phyloP scores from a whole-genome alignment of 2,888 invertebrate species.

The Allygus modestus region DNA sequence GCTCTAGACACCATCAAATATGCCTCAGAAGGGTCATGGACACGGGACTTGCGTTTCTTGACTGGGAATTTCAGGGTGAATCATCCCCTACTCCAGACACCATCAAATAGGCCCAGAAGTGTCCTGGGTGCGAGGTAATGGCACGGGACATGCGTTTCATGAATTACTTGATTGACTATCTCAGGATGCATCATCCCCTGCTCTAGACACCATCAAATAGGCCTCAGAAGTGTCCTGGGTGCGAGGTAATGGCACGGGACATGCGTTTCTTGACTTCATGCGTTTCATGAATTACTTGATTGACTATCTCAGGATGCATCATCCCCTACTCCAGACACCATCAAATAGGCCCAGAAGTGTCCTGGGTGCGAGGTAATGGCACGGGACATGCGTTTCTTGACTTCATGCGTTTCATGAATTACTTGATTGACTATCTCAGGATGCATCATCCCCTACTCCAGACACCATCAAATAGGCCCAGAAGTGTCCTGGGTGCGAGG shows the following conservation, averaged over 20 bases:
- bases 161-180: background rate
- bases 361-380: background rate
- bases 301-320: background rate
- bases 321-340: too few relatives aligned
- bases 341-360: too few relatives aligned
- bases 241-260: background rate
- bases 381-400: constrained; percentile 1
- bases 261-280: background rate
- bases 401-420: too few relatives aligned
- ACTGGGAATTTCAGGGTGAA: background rate
- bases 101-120: too few relatives aligned
- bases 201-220: too few relatives aligned
- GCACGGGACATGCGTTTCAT: background rate
- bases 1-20: too few relatives aligned
- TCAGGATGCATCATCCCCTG: background rate
- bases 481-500: too few relatives aligned
- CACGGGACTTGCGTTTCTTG: background rate
- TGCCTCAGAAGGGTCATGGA: background rate
- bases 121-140: background rate
- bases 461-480: background rate
- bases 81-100: too few relatives aligned
- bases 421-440: background rate
- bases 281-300: too few relatives aligned
- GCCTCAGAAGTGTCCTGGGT: too few relatives aligned
- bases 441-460: constrained; percentile 2